These are phyloP conservation scores for Hedychridium roseum DNA, from an alignment of 2,888 invertebrate genomes.

Conservation along the genomic window DNA sequence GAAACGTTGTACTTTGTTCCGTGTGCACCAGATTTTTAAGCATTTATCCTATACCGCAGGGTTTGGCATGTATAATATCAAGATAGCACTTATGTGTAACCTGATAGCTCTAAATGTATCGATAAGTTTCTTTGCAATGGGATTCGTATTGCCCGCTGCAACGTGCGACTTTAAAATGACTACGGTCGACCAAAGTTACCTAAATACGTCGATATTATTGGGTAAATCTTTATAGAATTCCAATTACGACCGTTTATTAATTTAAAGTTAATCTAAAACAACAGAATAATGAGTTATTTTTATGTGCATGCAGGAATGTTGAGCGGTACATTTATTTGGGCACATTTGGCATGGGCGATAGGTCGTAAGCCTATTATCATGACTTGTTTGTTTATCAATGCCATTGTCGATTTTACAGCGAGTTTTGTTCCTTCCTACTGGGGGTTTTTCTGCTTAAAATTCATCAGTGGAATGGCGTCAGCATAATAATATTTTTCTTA, in stretches of 20 bases:
- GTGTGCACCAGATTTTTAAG: not conserved
- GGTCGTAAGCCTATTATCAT: conserved; percentile 75
- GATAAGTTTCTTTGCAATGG: conserved; percentile 80
- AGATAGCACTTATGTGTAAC: conserved; percentile 78
- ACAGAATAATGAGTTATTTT: too few species aligned
- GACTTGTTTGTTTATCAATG: conserved; percentile 70
- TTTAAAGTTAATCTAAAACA: not conserved
- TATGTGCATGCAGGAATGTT: conserved; percentile 68
- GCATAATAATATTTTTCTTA: conserved; percentile 66
- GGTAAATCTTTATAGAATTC: conserved; percentile 64
- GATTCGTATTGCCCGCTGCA: conserved; percentile 84
- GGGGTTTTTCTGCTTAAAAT: conserved; percentile 71
- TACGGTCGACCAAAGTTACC: conserved; percentile 79
- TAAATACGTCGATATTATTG: conserved; percentile 80
- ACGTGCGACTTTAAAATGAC: conserved; percentile 84
- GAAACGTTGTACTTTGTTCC: too few species aligned
- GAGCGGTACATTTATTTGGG: conserved; percentile 77
- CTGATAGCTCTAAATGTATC: conserved; percentile 86
- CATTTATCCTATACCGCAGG: too few species aligned
- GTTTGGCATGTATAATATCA: conserved; percentile 84
- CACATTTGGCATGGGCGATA: conserved; percentile 72
- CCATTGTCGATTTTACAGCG: conserved; percentile 68
- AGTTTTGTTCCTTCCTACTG: conserved; percentile 68
- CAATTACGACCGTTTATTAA: not conserved
- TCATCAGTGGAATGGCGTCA: conserved; percentile 71